A percentile compares a stretch with the other conserved stretches of the same genome.
These are phyloP conservation scores for Probosciger aterrimus DNA, from an alignment of 2,113 vertebrate genomes.

Conservation along the genomic window DNA sequence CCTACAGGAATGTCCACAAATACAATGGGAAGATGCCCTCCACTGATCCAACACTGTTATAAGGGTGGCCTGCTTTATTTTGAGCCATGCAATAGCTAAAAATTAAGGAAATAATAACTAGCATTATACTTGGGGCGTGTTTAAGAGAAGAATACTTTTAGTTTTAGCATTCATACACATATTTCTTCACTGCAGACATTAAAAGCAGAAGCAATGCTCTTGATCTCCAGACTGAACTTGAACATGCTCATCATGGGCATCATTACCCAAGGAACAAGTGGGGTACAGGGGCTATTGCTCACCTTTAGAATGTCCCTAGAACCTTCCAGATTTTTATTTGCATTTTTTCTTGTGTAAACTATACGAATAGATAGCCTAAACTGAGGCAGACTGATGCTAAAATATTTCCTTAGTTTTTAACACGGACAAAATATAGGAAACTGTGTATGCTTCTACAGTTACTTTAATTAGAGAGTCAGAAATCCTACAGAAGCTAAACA, in stretches of 20 bases:
- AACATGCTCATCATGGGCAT: no score
- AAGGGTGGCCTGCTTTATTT: neutral
- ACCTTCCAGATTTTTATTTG: neutral
- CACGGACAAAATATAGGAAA: neutral
- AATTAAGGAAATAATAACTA: neutral
- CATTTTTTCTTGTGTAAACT: neutral
- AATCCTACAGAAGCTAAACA: neutral
- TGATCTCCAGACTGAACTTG: neutral
- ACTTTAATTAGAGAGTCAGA: neutral
- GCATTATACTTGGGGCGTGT: neutral
- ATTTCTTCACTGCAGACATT: neutral
- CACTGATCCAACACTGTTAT: neutral
- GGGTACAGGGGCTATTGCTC: neutral
- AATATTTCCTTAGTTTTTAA: neutral
- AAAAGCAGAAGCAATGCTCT: neutral
- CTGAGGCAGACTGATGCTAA: neutral
- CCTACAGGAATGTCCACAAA: neutral
- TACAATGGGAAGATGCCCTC: fast-evolving
- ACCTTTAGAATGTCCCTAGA: neutral
- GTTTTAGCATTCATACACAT: neutral
- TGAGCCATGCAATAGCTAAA: neutral
- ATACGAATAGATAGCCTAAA: neutral
- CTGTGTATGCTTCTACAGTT: neutral
- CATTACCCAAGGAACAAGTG: neutral
- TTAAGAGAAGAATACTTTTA: neutral